Evolutionary conservation across 2,113 vertebrate species (phyloP), one percentile per base, ranked within the genome.

Genomic region (Oncorhynchus clarkii): DNA sequence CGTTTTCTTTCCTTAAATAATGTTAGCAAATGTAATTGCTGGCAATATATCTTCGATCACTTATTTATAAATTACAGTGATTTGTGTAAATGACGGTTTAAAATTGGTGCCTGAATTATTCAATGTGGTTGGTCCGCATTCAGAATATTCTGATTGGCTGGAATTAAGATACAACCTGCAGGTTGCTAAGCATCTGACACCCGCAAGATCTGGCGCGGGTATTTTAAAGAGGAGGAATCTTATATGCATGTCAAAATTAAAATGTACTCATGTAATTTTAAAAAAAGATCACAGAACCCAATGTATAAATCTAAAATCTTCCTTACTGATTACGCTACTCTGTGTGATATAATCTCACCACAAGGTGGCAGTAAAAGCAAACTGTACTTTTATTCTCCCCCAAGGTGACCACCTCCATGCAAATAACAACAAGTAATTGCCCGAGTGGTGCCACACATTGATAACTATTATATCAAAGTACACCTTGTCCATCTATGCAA

Each of bases 31-130:
- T 34, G 6, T 34, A 34, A 34, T 34, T 34, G 34, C 34, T 34
- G 6, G 34, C 34, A 9, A 39, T 39, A 39, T 39, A 8, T 39
- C 8, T 39, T 39, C 7, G 13, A 20, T 57, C 12, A 18, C 18
- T 3, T 57, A 57, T 57, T 57, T 45, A 11, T 45, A 3, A 45
- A 0, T 20, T 6, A 20, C 72, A 5, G 59, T 64, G 60, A 26
- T n/a, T 18, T 31, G 65, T 3, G 26, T 29, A 7, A 12, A 31
- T 29, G 90, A 18, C 91, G 27, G 1, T 86, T 94, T 86, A 86
- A 92, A 94, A 93, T 87, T 71, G 79, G 89, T 90, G 85, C 89
- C 67, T 29, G 72, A 90, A 87, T 71, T 2, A 22, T 75, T 16
- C 4, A 1, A 31, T 6, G 0, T 84, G 86, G 92, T 94, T 94